Evolutionary conservation across 2,113 vertebrate genomes (phyloP).

Genomic region (Gymnogyps californianus): DNA sequence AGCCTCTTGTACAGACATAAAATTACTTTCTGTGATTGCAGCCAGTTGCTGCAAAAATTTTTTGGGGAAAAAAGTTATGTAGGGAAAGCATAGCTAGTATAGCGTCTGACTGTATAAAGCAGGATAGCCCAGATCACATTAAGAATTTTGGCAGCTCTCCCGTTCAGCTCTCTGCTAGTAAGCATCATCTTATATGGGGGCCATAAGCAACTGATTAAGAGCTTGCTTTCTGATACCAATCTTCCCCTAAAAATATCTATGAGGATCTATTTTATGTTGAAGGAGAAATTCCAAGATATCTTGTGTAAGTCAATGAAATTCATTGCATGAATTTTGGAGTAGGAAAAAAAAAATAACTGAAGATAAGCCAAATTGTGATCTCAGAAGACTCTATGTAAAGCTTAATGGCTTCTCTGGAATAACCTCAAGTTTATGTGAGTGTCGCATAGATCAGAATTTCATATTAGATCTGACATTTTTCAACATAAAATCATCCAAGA

Average conservation of each 20-base stretch:
- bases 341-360: not conserved
- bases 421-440: not conserved
- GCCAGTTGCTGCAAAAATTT: not conserved
- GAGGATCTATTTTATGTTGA: not conserved
- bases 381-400: not conserved
- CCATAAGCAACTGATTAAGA: not conserved
- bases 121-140: not conserved
- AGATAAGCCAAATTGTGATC: not conserved
- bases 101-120: not conserved
- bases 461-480: not conserved
- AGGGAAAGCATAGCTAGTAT: not conserved
- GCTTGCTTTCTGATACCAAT: not conserved
- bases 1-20: accelerated
- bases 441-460: not conserved
- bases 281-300: not conserved
- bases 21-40: accelerated
- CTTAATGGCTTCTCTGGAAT: not conserved
- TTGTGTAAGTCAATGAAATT: not conserved
- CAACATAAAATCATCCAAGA: not conserved
- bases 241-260: not conserved
- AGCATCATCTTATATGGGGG: not conserved
- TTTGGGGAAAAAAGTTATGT: not conserved
- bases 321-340: not conserved
- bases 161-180: not conserved
- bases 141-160: not conserved